phyloP scores from a whole-genome alignment of 2,113 vertebrate genomes.

The Nothoprocta perdicaria region DNA sequence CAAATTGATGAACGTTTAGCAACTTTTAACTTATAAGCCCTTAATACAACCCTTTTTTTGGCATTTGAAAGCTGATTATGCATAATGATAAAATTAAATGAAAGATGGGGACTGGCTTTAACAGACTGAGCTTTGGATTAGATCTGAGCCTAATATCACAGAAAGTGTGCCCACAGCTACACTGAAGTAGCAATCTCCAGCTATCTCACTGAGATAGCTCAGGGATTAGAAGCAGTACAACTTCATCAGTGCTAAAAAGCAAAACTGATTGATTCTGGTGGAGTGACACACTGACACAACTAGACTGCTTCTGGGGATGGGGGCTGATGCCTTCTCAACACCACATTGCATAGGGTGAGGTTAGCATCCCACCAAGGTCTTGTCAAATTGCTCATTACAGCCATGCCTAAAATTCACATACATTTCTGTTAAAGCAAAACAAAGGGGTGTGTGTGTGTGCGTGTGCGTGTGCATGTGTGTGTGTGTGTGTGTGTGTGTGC shows the following conservation, averaged over 20 bases:
- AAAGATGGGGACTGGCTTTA: neutral
- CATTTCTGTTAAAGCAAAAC: neutral
- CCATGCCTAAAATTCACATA: neutral
- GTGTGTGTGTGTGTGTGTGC: too few species aligned
- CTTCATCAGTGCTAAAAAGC: neutral
- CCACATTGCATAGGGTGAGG: rapidly evolving
- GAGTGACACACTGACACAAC: neutral
- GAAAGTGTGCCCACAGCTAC: neutral
- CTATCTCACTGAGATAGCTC: neutral
- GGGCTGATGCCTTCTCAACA: neutral
- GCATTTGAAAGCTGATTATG: neutral
- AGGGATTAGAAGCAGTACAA: neutral
- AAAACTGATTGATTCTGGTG: neutral
- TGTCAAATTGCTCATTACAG: neutral
- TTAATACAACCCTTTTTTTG: neutral
- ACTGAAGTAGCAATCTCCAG: neutral
- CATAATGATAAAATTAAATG: neutral
- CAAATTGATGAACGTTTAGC: neutral
- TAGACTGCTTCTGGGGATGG: neutral
- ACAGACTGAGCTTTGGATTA: neutral
- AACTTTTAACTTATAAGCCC: neutral
- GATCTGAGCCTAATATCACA: neutral
- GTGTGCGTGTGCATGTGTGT: too few species aligned
- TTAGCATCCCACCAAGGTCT: neutral
- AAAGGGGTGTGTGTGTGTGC: too few species aligned